Evolutionary conservation across 2,113 vertebrate genomes (phyloP).

Genomic region (Hippocampus barbouri): DNA sequence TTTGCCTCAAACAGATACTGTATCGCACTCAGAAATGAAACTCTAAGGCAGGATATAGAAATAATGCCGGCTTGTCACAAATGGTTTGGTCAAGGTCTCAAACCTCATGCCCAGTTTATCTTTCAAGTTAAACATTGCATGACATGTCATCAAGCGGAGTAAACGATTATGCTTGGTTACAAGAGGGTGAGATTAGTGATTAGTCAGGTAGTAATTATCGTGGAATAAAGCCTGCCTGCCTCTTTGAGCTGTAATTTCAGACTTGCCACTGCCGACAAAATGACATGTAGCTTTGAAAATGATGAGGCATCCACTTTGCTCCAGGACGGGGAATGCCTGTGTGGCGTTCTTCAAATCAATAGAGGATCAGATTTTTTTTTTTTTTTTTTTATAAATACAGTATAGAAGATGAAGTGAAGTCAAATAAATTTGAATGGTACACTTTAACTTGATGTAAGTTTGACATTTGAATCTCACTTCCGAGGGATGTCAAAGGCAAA

Average conservation of each 20-base stretch:
- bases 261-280: constrained; percentile 43
- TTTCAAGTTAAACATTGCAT: neutral
- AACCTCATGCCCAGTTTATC: neutral
- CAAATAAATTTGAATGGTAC: constrained; percentile 29
- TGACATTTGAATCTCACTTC: constrained; percentile 31
- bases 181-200: constrained; percentile 28
- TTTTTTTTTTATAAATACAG: constrained; percentile 4
- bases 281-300: constrained; percentile 35
- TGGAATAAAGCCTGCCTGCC: constrained; percentile 20
- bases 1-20: constrained; percentile 4
- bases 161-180: neutral
- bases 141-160: neutral
- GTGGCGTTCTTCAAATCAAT: neutral
- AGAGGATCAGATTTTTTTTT: constrained; percentile 10
- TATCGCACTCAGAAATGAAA: constrained; percentile 1
- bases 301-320: constrained; percentile 32
- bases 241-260: constrained; percentile 53
- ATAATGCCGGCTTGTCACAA: neutral
- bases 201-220: constrained; percentile 60
- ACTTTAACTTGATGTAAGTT: constrained; percentile 12
- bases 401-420: constrained; percentile 22
- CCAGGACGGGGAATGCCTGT: constrained; percentile 47
- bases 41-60: neutral
- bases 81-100: neutral
- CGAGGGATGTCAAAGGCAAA: constrained; percentile 16